Evolutionary conservation across 1,140 invertebrate species (phyloP), one percentile per base, ranked within the genome.

Genomic region (Eubasilissa regina): DNA sequence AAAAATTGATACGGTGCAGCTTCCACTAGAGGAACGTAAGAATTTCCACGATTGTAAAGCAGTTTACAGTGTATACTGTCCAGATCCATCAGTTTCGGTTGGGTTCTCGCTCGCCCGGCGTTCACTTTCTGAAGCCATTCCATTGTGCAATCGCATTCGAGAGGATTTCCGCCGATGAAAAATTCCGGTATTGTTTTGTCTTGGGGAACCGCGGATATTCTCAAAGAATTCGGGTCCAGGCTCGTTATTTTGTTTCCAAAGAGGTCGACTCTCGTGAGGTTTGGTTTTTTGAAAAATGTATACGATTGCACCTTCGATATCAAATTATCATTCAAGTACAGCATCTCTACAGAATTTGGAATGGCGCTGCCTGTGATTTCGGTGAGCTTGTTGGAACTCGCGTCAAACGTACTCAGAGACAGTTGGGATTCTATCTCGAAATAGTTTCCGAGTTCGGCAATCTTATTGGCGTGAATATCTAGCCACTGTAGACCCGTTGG

Each of bases 211-310:
- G 94, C 93, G 73, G 94, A 95, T 85, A 98, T 93, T 64, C 96
- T 89, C 66, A 98, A 86, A 0, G 96, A 95, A 86, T 97, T 97
- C 12, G 95, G 94, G 83, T 96, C 96, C 55, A 98, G 86, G 82
- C 92, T 95, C 60, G 93, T 93, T 84, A 98, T 93, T 84, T 94
- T 92, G 86, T 98, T 98, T 55, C 94, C 93, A 82, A 94, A 94
- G 51, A 98, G 87, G 86, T 97, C 95, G 0, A 97, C 96, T 66
- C 94, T 89, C 0, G 95, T 97, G 66, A 97, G 87, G 86, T 97
- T 97, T 1, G 95, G 95, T 86, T 97, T 98, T 85, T 96, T 96
- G 87, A 97, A 95, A 87, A 97, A 97, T n/a, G 96, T 95, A 83
- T 97, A 97, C 0, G 95, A 95, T 84, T 96, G 95, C 64, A 98